Conservation (phyloP, 1,140 invertebrate genomes). For the Drosophila elegans region DNA sequence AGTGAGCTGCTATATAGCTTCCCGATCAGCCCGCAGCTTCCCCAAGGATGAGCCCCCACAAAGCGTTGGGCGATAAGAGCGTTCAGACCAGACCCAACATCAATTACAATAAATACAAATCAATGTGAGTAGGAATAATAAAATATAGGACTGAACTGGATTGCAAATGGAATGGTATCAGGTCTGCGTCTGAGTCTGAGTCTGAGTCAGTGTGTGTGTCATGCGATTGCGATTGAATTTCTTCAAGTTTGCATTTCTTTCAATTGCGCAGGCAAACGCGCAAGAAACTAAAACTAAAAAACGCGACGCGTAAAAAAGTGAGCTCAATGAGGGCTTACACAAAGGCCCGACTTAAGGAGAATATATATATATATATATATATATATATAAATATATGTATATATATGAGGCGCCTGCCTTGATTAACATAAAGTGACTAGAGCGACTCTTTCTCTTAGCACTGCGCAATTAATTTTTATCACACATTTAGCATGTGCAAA, state of each 20-base stretch:
- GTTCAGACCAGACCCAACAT: background rate
- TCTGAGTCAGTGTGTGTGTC: conserved; percentile 45
- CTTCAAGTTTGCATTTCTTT: conserved; percentile 70
- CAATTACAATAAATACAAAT: conserved; percentile 26
- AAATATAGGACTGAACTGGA: conserved; percentile 4
- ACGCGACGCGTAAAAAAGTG: conserved; percentile 27
- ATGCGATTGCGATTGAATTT: conserved; percentile 69
- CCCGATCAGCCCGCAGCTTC: conserved; percentile 14
- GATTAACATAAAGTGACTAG: conserved; percentile 70
- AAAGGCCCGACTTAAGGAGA: conserved; percentile 55
- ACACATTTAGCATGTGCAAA: conserved; percentile 77
- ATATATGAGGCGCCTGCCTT: conserved; percentile 38
- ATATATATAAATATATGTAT: background rate
- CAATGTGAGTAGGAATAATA: conserved; percentile 19
- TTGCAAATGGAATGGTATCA: conserved; percentile 32
- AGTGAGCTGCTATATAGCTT: conserved; percentile 13
- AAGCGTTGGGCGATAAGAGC: conserved; percentile 30
- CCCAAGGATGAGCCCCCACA: conserved; percentile 31
- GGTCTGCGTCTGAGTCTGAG: background rate
- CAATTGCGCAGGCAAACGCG: conserved; percentile 66
- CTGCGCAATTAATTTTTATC: conserved; percentile 84
- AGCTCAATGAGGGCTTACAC: conserved; percentile 47
- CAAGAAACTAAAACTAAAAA: conserved; percentile 35
- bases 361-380: background rate
- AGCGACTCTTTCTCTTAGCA: conserved; percentile 26